Base-by-base conservation (phyloP, 2,113 vertebrate species). In the Hypocryptadius cinnamomeus region DNA sequence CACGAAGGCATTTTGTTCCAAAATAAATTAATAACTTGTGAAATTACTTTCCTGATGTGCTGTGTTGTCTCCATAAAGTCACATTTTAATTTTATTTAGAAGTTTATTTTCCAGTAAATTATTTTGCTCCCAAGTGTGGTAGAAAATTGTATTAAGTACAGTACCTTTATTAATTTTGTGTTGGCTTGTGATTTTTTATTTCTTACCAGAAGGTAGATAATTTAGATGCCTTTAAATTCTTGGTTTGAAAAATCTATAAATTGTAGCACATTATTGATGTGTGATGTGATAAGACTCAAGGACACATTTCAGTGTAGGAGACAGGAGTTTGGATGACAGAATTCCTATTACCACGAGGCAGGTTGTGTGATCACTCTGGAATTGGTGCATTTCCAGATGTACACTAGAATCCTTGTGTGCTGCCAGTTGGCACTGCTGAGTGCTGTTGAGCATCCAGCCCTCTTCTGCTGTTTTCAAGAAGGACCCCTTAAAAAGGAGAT, bases 311-410 rank as follows among this genome's bases (percentile, higher is more conserved):
- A n/a, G 24, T 11, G 50, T 19, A 79, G 79, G 28, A 59, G n/a
- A 42, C 5, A 12, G 64, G 31, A 84, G 37, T 59, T 54, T 53
- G 28, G 10, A 63, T 30, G 65, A 56, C 11, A 72, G 19, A 4
- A 0, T 76, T 83, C 45, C 45, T 3, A 0, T 37, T 50, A 60
- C 27, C 0, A 1, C 31, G 61, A 66, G 27, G 16, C 21, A 50
- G 30, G 23, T 8, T 76, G 35, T 54, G 61, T 22, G 22, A 31
- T 79, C 21, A 3, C 37, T 60, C 61, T 68, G 61, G 45, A n/a
- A 53, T 1, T 47, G 77, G 25, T 71, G 30, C 2, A 2, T 66
- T 86, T 42, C 59, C 50, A 63, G 59, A 35, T 3, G 2, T 57
- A 35, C 2, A 0, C 51, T 60, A 40, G 33, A 81, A 47, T 54